Base-by-base conservation (phyloP, 2,113 vertebrate genomes). In the Percina caprodes region DNA sequence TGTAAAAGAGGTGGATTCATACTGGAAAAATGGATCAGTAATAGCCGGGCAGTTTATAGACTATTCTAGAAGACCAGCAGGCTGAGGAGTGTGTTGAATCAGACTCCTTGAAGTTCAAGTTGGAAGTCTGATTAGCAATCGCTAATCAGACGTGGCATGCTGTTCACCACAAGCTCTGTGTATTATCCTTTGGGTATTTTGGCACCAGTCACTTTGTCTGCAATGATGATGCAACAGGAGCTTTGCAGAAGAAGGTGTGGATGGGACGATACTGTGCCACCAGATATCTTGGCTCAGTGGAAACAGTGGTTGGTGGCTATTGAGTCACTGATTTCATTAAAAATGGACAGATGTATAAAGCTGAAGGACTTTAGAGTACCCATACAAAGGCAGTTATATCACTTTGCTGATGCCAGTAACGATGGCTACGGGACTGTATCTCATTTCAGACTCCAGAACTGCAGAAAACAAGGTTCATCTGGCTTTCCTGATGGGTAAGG, bases 351-450 rank as follows among this genome's bases (percentile, higher is more conserved):
- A 10, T 61, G 55, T 7, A 8, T 79, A 0, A 55, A 69, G 19
- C 58, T 33, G 1, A 11, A 21, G n/a, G 33, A 33, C 33, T 33
- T 33, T 33, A 6, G 33, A 33, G 33, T 33, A 33, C 0, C 9
- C 9, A 69, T 54, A n/a, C 19, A 54, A 6, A n/a, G 6, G 8
- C 55, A 54, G 2, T 11, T 69, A 8, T 49, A 46, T 23, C 12
- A 71, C 4, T 78, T 78, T 56, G 14, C 49, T 0, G 59, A 71
- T 48, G 49, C 59, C 23, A 71, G 19, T 18, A 13, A 70, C n/a
- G 10, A 7, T 30, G 46, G 67, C 4, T 62, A 30, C n/a, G 13
- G 46, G 1, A 70, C 39, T 33, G 33, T 33, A 33, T 33, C 5
- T 23, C 45, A 63, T 6, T 8, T 63, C 42, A 46, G n/a, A n/a